Percentiles rank a stretch among this genome's conserved stretches.
Conservation (phyloP, 2,888 invertebrate species). For the Ectemnius cavifrons region DNA sequence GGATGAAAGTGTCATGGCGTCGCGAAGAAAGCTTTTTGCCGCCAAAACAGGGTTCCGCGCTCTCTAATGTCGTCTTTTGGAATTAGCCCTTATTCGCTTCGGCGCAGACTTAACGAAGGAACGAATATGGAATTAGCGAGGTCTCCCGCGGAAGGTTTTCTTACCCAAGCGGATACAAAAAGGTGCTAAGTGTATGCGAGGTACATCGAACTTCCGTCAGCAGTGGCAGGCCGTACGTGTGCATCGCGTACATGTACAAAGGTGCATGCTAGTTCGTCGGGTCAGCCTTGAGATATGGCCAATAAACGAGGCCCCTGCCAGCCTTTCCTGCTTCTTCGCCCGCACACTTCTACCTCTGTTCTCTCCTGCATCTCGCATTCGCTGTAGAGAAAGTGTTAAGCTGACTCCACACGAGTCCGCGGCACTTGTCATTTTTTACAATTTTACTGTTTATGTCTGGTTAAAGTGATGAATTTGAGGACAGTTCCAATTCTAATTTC, state of each 20-base stretch:
- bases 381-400: slow-evolving; percentile 52
- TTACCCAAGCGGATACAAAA: slow-evolving; percentile 72
- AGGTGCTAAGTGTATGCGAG: slow-evolving; percentile 73
- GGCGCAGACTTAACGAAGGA: too few species aligned
- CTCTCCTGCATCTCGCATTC: slow-evolving; percentile 35
- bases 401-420: neutral
- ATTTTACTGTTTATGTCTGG: neutral
- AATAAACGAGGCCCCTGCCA: slow-evolving; percentile 39
- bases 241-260: neutral
- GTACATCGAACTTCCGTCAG: slow-evolving; percentile 67
- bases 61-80: too few species aligned
- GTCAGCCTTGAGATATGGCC: slow-evolving; percentile 61
- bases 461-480: neutral
- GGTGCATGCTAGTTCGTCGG: slow-evolving; percentile 30
- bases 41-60: too few species aligned
- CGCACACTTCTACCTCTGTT: slow-evolving; percentile 1
- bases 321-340: slow-evolving; percentile 23
- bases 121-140: too few species aligned
- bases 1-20: too few species aligned
- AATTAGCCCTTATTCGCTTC: too few species aligned
- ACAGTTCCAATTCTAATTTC: too few species aligned
- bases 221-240: slow-evolving; percentile 19
- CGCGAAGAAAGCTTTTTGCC: too few species aligned
- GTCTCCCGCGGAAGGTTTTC: slow-evolving; percentile 40
- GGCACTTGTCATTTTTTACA: neutral